A percentile compares a stretch with the other conserved stretches of the same genome.
These are phyloP conservation scores for Epinephelus cyanopodus DNA, from an alignment of 2,113 vertebrate genomes.

Conservation along the genomic window DNA sequence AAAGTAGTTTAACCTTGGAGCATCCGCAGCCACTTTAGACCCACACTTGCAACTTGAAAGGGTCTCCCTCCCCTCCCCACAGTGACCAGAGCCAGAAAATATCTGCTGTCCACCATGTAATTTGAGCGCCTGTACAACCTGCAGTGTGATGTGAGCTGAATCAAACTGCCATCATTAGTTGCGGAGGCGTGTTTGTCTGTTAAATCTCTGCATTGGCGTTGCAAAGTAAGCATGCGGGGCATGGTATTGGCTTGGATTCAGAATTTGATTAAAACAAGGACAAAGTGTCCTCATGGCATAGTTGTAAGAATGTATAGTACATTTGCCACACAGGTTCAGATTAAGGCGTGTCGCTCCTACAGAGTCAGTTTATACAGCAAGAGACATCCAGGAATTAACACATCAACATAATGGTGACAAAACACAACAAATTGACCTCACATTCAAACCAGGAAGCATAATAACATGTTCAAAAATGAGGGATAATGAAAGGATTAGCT, in stretches of 20 bases:
- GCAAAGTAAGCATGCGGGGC: conserved; percentile 34
- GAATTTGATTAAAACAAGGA: conserved; percentile 51
- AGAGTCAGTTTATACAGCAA: neutral
- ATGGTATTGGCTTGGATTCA: conserved; percentile 2
- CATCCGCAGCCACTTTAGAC: conserved; percentile 39
- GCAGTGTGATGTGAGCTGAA: conserved; percentile 74
- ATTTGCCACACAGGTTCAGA: conserved; percentile 14
- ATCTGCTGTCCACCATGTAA: conserved; percentile 55
- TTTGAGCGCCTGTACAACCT: conserved; percentile 49
- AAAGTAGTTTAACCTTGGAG: conserved; percentile 51
- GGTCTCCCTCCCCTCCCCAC: neutral
- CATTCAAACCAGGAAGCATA: conserved; percentile 18
- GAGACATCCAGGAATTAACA: neutral
- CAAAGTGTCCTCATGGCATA: conserved; percentile 36
- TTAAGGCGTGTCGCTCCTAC: neutral
- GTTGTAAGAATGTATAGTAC: conserved; percentile 17
- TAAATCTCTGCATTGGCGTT: conserved; percentile 41
- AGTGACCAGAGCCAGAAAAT: conserved; percentile 39
- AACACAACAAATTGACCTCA: conserved; percentile 33
- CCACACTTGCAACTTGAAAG: conserved; percentile 49
- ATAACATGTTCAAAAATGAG: conserved; percentile 10
- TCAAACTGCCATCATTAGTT: conserved; percentile 64
- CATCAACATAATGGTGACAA: neutral
- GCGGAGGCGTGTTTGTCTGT: conserved; percentile 36
- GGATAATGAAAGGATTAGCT: conserved; percentile 59